phyloP scores from a whole-genome alignment of 2,888 invertebrate genomes.

The Exocentrus adspersus region DNA sequence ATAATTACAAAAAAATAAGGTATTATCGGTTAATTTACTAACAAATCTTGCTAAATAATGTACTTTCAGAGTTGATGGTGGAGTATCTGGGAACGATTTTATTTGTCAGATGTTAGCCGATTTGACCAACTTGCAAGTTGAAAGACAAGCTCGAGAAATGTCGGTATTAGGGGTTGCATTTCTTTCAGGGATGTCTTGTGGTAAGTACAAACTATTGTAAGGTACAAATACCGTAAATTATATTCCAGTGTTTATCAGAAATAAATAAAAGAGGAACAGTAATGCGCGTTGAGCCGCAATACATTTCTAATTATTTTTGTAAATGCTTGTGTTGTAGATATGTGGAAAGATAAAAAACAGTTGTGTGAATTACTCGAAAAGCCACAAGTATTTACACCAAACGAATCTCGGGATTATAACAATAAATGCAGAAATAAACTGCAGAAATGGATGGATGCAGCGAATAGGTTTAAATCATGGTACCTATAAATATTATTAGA shows the following conservation, averaged over 20 bases:
- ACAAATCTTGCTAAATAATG: too few species aligned
- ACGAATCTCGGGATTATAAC: slow-evolving; percentile 50
- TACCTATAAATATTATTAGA: too few species aligned
- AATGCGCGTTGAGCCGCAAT: too few species aligned
- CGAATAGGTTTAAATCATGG: slow-evolving; percentile 70
- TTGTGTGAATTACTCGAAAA: slow-evolving; percentile 69
- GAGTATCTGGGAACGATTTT: slow-evolving; percentile 95
- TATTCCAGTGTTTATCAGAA: too few species aligned
- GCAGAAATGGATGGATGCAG: slow-evolving; percentile 68
- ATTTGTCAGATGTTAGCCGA: slow-evolving; percentile 89
- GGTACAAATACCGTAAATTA: too few species aligned
- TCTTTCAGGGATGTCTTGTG: slow-evolving; percentile 83
- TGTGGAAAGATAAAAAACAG: slow-evolving; percentile 68
- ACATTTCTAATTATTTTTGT: slow-evolving; percentile 17
- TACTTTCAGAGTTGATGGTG: slow-evolving; percentile 87
- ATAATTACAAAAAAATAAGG: slow-evolving; percentile 71
- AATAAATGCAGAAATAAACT: slow-evolving; percentile 56
- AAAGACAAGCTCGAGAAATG: slow-evolving; percentile 80
- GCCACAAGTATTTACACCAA: slow-evolving; percentile 71
- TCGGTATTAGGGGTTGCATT: slow-evolving; percentile 88
- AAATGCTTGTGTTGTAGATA: slow-evolving; percentile 38
- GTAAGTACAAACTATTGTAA: slow-evolving; percentile 61
- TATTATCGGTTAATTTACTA: slow-evolving; percentile 60
- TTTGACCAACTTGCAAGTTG: slow-evolving; percentile 78
- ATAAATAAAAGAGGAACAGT: too few species aligned